These are phyloP conservation scores for Pampus argenteus DNA, from an alignment of 2,797 vertebrate genomes.

Conservation along the genomic window DNA sequence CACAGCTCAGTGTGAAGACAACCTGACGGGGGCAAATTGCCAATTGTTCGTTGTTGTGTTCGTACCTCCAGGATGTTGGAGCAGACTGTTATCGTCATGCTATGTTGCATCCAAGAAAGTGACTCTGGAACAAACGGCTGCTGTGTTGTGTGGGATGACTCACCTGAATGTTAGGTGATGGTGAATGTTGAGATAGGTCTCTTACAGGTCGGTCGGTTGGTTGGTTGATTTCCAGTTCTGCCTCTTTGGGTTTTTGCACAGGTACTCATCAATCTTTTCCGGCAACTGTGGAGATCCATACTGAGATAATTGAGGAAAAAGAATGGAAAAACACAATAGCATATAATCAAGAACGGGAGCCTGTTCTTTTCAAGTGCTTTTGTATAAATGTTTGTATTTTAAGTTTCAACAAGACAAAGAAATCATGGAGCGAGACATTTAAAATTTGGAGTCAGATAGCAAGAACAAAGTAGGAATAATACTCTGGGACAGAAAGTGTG, in stretches of 20 bases:
- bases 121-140: constrained; percentile 14
- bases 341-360: constrained; percentile 44
- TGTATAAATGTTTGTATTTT: no score
- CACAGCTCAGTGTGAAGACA: constrained; percentile 56
- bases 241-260: constrained; percentile 36
- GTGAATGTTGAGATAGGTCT: constrained; percentile 26
- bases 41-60: constrained; percentile 41
- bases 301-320: constrained; percentile 54
- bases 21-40: constrained; percentile 48
- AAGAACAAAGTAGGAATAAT: constrained; percentile 40
- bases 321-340: constrained; percentile 55
- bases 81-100: constrained; percentile 26
- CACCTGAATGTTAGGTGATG: constrained; percentile 33
- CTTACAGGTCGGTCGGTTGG: constrained; percentile 8
- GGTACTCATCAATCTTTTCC: constrained; percentile 49
- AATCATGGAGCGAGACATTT: constrained; percentile 46
- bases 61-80: constrained; percentile 15
- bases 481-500: constrained; percentile 36
- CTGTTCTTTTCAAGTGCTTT: constrained; percentile 51
- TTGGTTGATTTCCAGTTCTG: constrained; percentile 49
- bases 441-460: constrained; percentile 48
- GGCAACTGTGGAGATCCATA: constrained; percentile 28
- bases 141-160: constrained; percentile 13
- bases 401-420: constrained; percentile 59
- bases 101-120: constrained; percentile 24